Evolutionary conservation across 2,888 invertebrate genomes (phyloP).

Genomic region (Lithophane ornitopus): DNA sequence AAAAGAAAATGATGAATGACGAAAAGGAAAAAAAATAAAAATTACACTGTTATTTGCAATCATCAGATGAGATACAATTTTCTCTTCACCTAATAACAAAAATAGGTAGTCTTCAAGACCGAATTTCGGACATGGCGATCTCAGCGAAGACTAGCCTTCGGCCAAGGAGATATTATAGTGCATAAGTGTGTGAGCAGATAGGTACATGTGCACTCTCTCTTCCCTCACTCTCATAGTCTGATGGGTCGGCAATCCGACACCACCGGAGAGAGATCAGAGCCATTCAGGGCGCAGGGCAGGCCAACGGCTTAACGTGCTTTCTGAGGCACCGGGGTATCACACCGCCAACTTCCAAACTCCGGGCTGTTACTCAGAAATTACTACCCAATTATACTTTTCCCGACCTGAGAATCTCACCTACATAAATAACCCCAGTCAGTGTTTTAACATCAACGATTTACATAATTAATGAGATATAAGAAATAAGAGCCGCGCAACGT

Average conservation of each 20-base stretch:
- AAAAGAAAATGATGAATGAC: constrained; percentile 3
- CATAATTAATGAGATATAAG: constrained; percentile 59
- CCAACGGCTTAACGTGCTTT: not conserved
- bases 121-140: not conserved
- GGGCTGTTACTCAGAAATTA: not conserved
- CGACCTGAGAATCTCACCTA: not conserved
- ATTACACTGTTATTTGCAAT: constrained; percentile 14
- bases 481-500: constrained; percentile 43
- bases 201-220: not conserved
- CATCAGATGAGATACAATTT: constrained; percentile 27
- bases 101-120: not conserved
- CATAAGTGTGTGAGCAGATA: not conserved
- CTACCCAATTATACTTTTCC: not conserved
- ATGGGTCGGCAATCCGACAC: not conserved
- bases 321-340: not conserved
- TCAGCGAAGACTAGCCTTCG: no score
- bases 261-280: not conserved
- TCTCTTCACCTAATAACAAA: constrained; percentile 16
- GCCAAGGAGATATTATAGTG: no score
- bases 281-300: not conserved
- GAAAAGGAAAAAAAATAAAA: constrained; percentile 21
- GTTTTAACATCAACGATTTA: constrained; percentile 57
- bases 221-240: not conserved
- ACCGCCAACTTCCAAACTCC: not conserved
- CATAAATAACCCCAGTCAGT: constrained; percentile 54